These are phyloP conservation scores for Alligator sinensis DNA, from an alignment of 2,113 vertebrate genomes.

Conservation along the genomic window DNA sequence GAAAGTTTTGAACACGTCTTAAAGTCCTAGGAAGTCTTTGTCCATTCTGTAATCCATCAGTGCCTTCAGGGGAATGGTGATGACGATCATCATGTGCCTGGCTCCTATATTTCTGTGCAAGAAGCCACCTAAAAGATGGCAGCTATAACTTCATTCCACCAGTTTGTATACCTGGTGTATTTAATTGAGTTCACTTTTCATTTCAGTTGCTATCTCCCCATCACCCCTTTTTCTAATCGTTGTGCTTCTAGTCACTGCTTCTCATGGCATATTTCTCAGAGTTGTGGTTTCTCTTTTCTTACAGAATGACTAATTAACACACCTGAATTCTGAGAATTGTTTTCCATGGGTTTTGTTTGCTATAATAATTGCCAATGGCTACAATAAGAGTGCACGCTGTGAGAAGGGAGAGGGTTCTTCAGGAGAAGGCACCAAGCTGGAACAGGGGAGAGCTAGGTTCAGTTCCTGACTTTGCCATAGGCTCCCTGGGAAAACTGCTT, in stretches of 20 bases:
- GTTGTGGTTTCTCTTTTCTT: background rate
- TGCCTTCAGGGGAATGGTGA: background rate
- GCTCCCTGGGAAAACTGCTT: background rate
- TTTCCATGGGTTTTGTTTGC: background rate
- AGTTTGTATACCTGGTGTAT: background rate
- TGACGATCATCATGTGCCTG: background rate
- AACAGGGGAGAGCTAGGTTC: background rate
- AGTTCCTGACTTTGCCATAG: background rate
- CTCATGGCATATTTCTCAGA: background rate
- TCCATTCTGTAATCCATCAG: background rate
- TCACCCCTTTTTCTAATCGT: background rate
- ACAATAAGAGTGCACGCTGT: background rate
- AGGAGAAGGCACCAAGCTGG: background rate
- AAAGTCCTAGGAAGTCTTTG: constrained; percentile 17
- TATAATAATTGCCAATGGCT: background rate
- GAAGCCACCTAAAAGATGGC: background rate
- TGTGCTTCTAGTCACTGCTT: background rate
- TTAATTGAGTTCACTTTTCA: background rate
- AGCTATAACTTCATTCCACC: background rate
- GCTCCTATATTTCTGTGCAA: background rate
- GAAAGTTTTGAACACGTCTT: background rate
- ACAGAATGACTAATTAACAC: background rate
- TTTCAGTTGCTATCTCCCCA: background rate
- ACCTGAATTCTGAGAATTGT: background rate
- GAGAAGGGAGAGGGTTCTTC: background rate